Evolutionary conservation across 2,113 vertebrate genomes (phyloP).

Genomic region (Coptodon bakossiorum): DNA sequence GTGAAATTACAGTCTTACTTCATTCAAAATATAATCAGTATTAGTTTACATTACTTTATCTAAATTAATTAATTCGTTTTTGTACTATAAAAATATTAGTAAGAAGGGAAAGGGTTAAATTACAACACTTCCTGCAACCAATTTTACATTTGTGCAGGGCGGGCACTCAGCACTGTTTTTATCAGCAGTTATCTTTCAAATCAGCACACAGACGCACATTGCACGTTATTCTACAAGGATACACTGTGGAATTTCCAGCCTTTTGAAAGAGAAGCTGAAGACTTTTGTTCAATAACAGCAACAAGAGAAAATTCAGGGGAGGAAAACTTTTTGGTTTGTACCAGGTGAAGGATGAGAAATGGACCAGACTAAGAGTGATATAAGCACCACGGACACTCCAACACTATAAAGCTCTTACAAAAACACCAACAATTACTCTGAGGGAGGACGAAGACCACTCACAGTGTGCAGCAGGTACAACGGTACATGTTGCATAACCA

Average conservation of each 20-base stretch:
- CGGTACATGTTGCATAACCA: not conserved
- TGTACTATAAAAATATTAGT: not conserved
- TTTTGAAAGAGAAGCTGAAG: not conserved
- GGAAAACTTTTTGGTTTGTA: not conserved
- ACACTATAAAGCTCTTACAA: not conserved
- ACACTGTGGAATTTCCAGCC: not conserved
- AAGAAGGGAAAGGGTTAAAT: not conserved
- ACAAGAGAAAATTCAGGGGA: not conserved
- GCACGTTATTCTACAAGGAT: not conserved
- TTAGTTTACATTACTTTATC: not conserved
- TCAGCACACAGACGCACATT: not conserved
- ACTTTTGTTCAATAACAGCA: not conserved
- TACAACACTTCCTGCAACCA: not conserved
- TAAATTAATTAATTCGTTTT: not conserved
- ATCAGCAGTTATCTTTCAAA: not conserved
- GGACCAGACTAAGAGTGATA: not conserved
- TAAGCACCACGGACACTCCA: not conserved
- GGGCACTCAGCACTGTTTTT: not conserved
- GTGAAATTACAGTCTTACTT: not conserved
- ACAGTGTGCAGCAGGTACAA: not conserved
- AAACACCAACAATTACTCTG: not conserved
- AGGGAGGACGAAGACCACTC: not conserved
- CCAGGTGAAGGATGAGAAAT: not conserved
- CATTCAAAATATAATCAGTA: not conserved
- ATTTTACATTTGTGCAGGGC: not conserved